phyloP scores from a whole-genome alignment of 2,113 vertebrate genomes.

The Natator depressus region DNA sequence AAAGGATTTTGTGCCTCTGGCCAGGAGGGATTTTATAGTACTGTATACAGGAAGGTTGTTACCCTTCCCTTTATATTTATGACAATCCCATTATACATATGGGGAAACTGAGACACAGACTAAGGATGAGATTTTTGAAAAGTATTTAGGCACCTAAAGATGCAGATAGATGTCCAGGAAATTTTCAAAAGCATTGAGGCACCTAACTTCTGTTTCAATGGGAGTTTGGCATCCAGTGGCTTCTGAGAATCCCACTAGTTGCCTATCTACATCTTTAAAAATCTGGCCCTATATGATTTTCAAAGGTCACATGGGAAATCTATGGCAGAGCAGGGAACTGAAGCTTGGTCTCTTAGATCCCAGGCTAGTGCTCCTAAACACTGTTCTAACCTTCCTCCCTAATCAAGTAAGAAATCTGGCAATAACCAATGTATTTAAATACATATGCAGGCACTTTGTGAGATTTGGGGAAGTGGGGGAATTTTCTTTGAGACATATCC shows the following conservation, averaged over 20 bases:
- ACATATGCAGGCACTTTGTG: neutral
- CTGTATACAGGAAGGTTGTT: too few relatives aligned
- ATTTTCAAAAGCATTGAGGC: neutral
- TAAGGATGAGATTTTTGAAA: neutral
- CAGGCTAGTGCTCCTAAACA: slow-evolving; percentile 23
- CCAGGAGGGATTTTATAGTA: too few relatives aligned
- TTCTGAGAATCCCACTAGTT: slow-evolving; percentile 28
- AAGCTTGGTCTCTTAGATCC: slow-evolving; percentile 22
- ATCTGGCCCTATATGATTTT: neutral
- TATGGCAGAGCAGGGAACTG: neutral
- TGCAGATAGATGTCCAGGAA: neutral
- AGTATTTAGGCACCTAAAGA: neutral
- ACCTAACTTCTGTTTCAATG: slow-evolving; percentile 20
- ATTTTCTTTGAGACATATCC: neutral
- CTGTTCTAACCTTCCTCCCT: slow-evolving; percentile 27
- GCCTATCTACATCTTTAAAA: slow-evolving; percentile 33
- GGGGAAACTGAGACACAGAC: neutral
- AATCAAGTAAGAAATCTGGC: neutral
- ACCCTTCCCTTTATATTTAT: too few relatives aligned
- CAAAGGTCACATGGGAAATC: slow-evolving; percentile 30
- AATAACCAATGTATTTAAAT: neutral
- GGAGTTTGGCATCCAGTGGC: neutral
- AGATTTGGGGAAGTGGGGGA: neutral
- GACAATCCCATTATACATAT: neutral
- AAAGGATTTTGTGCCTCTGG: too few relatives aligned